A percentile compares a stretch with the other conserved stretches of the same genome.
Evolutionary conservation across 2,888 invertebrate species (phyloP).

Genomic region (Caenorhabditis japonica): DNA sequence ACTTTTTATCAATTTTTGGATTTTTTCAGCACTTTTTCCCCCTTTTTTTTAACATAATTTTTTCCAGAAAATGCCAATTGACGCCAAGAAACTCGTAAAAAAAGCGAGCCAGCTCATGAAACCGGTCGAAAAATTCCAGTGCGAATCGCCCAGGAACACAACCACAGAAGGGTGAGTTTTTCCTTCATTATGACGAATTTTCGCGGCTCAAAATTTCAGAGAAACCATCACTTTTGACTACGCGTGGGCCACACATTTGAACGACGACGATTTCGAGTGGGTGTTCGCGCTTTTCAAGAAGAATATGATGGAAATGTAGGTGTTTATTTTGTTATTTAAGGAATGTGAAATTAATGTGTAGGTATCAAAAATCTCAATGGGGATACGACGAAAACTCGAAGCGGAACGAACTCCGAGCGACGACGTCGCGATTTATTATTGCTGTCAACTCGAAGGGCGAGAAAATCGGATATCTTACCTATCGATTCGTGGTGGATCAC

Average conservation of each 20-base stretch:
- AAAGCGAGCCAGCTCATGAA: conserved; percentile 67
- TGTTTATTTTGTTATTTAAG: neutral
- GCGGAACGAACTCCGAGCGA: conserved; percentile 78
- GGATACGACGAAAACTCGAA: conserved; percentile 80
- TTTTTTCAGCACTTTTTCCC: neutral
- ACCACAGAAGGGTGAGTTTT: conserved; percentile 63
- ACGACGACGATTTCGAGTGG: conserved; percentile 64
- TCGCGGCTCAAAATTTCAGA: no score
- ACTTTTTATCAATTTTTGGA: neutral
- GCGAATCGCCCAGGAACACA: conserved; percentile 43
- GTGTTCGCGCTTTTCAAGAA: conserved; percentile 67
- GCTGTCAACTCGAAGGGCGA: conserved; percentile 56
- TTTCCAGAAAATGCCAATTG: conserved; percentile 78
- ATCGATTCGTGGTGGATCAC: conserved; percentile 87
- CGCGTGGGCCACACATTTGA: conserved; percentile 72
- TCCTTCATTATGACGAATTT: neutral
- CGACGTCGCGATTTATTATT: conserved; percentile 78
- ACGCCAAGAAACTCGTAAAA: conserved; percentile 79
- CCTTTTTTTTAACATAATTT: no score
- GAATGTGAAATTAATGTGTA: conserved; percentile 55
- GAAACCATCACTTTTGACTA: conserved; percentile 61
- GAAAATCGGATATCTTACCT: conserved; percentile 86
- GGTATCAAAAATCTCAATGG: conserved; percentile 83
- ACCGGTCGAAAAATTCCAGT: conserved; percentile 59
- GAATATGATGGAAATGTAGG: conserved; percentile 73